Conservation (phyloP, 1,140 invertebrate genomes). For the Brachionus rotundiformis region DNA sequence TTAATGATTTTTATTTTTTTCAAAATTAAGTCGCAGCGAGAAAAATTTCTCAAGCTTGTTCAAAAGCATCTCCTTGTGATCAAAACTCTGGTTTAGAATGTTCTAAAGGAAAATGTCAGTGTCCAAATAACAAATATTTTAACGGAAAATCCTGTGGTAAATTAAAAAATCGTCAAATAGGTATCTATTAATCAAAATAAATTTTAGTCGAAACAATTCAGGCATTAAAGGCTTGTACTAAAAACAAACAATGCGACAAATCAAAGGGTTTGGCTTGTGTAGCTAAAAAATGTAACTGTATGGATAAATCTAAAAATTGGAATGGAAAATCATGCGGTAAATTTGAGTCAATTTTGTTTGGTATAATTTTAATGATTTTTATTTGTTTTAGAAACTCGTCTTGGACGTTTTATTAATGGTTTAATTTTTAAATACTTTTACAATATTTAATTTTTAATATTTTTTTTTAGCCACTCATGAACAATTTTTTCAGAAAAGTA, state of each 20-base stretch:
- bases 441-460: background rate
- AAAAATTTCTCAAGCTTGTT: no score
- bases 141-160: no score
- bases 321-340: conserved; percentile 4
- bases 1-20: background rate
- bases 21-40: no score
- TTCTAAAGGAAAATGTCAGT: no score
- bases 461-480: background rate
- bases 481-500: background rate
- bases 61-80: no score
- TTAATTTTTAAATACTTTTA: background rate
- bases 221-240: background rate
- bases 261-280: background rate
- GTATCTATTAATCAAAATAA: no score
- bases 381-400: background rate
- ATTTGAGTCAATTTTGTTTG: background rate
- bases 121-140: no score
- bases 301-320: background rate
- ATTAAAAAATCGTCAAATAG: no score
- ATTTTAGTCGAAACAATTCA: no score
- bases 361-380: background rate
- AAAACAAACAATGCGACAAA: background rate
- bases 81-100: no score
- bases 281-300: background rate
- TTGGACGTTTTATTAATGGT: background rate